Evolutionary conservation across 2,797 vertebrate genomes (phyloP), one percentile per base, ranked within the genome.

Genomic region (Graptemys geographica): DNA sequence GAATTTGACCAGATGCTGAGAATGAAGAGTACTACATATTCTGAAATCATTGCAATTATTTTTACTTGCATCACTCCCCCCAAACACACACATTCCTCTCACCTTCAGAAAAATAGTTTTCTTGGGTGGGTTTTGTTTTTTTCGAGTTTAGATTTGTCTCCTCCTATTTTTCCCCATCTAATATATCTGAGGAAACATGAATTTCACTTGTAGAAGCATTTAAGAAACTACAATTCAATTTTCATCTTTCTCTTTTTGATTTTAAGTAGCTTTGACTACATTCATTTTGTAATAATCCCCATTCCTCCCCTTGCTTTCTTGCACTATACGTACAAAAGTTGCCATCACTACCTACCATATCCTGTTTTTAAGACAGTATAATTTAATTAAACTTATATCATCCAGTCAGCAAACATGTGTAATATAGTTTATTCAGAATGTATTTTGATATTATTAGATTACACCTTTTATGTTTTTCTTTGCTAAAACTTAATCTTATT

Each of bases 351-450:
- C 96, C 96, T 97, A 97, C 41, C 93, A 90, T 97, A 90, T 96
- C 94, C 86, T 96, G 94, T 84, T 97, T 95, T 91, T 89, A 97
- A 96, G 78, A 93, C 37, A 93, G 6, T 82, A 37, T 74, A 98
- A 96, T 97, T 96, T 96, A 84, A 95, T 97, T 97, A 95, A 92
- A 97, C 28, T 94, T 96, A 90, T 92, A 94, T 83, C 94, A 97
- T 96, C 95, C 95, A 97, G 93, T 97, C 79, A 97, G 84, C 9
- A 69, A 98, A 96, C 86, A 94, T 95, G 91, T 82, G 90, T 88
- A 83, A 97, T 79, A 96, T 6, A 89, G 86, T 96, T 97, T 95
- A 96, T 94, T 57, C 84, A 95, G 92, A 97, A 96, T 52, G 95
- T 37, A 90, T 96, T 96, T 93, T 84, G 11, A 95, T 94, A 96